Conservation (phyloP, 2,797 vertebrate genomes). For the Pangasius mekongensis region DNA sequence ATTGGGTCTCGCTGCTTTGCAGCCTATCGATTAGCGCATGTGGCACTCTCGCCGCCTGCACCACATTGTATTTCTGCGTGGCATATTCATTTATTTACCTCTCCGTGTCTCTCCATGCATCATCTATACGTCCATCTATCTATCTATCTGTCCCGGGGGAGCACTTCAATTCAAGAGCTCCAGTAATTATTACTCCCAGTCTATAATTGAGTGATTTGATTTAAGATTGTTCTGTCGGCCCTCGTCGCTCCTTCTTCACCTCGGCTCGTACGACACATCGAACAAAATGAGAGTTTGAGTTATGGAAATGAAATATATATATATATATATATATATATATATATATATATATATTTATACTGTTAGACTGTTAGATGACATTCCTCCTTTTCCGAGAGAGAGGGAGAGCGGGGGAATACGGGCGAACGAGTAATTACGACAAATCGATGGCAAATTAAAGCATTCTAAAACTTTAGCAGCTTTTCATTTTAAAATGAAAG, state of each 20-base stretch:
- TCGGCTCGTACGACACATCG: constrained; percentile 56
- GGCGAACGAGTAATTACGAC: constrained; percentile 72
- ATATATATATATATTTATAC: neutral
- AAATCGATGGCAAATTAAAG: constrained; percentile 83
- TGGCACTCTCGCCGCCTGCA: constrained; percentile 66
- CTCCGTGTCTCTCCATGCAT: constrained; percentile 73
- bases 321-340: constrained; percentile 34
- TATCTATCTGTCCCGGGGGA: constrained; percentile 77
- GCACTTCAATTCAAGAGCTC: constrained; percentile 77
- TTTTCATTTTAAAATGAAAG: constrained; percentile 80
- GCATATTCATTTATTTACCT: constrained; percentile 84
- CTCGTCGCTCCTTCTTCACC: constrained; percentile 65
- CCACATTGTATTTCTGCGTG: constrained; percentile 80
- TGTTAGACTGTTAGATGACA: neutral
- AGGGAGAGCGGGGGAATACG: constrained; percentile 9
- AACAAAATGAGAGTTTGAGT: constrained; percentile 76
- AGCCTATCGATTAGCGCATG: constrained; percentile 78
- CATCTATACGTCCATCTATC: constrained; percentile 68
- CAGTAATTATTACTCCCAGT: constrained; percentile 76
- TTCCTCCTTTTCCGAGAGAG: neutral
- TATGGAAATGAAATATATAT: constrained; percentile 71
- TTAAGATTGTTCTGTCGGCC: constrained; percentile 70
- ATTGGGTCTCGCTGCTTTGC: constrained; percentile 78
- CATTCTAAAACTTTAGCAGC: constrained; percentile 81
- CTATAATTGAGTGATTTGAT: constrained; percentile 83